A percentile compares a stretch with the other conserved stretches of the same genome.
Evolutionary conservation across 1,140 invertebrate genomes (phyloP).

Genomic region (Lineus longissimus): DNA sequence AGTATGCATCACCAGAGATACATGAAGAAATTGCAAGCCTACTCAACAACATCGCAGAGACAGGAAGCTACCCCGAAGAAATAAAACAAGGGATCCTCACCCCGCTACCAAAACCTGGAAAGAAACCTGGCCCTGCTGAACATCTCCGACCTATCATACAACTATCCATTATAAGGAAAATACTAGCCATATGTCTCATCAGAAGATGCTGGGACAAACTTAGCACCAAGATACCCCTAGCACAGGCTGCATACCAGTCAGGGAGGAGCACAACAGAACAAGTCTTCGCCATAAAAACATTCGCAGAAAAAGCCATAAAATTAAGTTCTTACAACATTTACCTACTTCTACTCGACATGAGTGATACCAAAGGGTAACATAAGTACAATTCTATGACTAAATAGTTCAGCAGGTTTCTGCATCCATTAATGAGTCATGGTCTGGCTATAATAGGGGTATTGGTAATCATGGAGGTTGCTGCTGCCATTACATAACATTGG

Average conservation of each 20-base stretch:
- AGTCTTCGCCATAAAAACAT: background rate
- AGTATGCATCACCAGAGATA: background rate
- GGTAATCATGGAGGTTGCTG: no score
- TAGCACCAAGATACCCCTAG: background rate
- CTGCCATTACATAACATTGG: no score
- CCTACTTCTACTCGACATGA: background rate
- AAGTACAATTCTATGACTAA: no score
- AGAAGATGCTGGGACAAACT: background rate
- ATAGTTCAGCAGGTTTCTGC: no score
- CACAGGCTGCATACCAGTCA: background rate
- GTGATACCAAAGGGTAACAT: no score
- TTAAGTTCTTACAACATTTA: background rate
- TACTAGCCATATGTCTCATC: background rate
- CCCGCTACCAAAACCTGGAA: background rate
- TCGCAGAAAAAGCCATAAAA: background rate
- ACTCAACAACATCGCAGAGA: conserved; percentile 3
- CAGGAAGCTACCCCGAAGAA: background rate
- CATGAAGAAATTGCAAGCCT: background rate
- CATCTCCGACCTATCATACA: background rate
- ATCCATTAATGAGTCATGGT: no score
- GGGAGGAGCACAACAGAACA: conserved; percentile 2
- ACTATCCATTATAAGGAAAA: background rate
- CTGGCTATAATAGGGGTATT: no score
- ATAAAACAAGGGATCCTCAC: conserved; percentile 5
- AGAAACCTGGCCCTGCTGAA: background rate